These are phyloP conservation scores for Heliconius aoede DNA, from an alignment of 2,888 invertebrate genomes.

Conservation along the genomic window DNA sequence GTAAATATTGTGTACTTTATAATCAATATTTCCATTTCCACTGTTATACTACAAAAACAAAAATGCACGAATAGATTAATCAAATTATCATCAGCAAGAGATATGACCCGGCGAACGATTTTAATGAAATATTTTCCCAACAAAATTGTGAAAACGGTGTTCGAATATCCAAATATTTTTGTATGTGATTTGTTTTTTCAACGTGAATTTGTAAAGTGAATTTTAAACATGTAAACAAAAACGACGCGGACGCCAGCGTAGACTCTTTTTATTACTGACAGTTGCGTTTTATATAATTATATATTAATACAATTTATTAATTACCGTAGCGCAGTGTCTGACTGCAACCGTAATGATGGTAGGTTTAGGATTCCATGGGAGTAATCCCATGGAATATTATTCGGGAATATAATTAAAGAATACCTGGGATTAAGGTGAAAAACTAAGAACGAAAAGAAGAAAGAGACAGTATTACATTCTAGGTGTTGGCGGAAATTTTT, in stretches of 20 bases:
- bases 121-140: constrained; percentile 19
- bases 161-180: constrained; percentile 33
- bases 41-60: not conserved
- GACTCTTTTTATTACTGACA: constrained; percentile 11
- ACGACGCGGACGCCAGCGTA: constrained; percentile 5
- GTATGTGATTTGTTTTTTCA: constrained; percentile 32
- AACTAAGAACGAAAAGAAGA: too few relatives aligned
- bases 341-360: too few relatives aligned
- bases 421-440: too few relatives aligned
- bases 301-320: not conserved
- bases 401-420: too few relatives aligned
- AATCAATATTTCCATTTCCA: not conserved
- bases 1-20: not conserved
- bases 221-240: constrained; percentile 34
- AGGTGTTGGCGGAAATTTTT: too few relatives aligned
- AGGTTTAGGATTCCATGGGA: too few relatives aligned
- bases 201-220: constrained; percentile 30
- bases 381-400: too few relatives aligned
- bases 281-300: not conserved
- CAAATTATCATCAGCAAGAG: constrained; percentile 18
- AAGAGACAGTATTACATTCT: too few relatives aligned
- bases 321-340: not conserved
- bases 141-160: constrained; percentile 18
- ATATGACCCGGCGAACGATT: constrained; percentile 10
- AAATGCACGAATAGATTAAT: constrained; percentile 6